A percentile compares a stretch with the other conserved stretches of the same genome.
Evolutionary conservation across 2,797 vertebrate species (phyloP).

Genomic region (Gadopsis bispinosus): DNA sequence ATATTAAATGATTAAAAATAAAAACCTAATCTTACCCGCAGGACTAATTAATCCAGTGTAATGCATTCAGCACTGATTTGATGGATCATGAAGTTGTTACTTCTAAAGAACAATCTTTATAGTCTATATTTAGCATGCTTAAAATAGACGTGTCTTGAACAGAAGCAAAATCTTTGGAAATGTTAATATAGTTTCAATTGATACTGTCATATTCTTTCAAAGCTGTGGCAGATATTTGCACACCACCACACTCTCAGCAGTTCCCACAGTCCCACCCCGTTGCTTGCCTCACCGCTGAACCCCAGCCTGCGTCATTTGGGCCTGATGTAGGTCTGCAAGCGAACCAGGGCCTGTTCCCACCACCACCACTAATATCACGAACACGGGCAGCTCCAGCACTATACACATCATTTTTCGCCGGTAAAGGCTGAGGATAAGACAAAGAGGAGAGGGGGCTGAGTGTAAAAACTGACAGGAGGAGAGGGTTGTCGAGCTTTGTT

Average conservation of each 20-base stretch:
- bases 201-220: conserved; percentile 51
- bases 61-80: background rate
- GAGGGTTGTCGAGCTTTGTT: conserved; percentile 10
- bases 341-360: conserved; percentile 65
- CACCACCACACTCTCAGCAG: conserved; percentile 47
- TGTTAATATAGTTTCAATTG: conserved; percentile 25
- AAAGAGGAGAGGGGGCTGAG: conserved; percentile 18
- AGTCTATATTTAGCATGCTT: conserved; percentile 24
- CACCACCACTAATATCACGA: conserved; percentile 71
- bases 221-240: conserved; percentile 58
- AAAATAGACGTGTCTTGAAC: conserved; percentile 20
- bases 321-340: conserved; percentile 61
- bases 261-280: conserved; percentile 77
- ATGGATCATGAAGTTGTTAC: background rate
- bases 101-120: conserved; percentile 2
- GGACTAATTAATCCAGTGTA: conserved; percentile 18
- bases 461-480: conserved; percentile 28
- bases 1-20: conserved; percentile 16
- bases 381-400: conserved; percentile 47
- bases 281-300: conserved; percentile 73
- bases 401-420: conserved; percentile 45
- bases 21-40: background rate
- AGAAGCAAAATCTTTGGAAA: conserved; percentile 32
- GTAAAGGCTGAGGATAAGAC: conserved; percentile 28
- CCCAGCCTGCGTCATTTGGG: conserved; percentile 80